Conservation (phyloP, 2,888 invertebrate genomes). For the Operophtera brumata region DNA sequence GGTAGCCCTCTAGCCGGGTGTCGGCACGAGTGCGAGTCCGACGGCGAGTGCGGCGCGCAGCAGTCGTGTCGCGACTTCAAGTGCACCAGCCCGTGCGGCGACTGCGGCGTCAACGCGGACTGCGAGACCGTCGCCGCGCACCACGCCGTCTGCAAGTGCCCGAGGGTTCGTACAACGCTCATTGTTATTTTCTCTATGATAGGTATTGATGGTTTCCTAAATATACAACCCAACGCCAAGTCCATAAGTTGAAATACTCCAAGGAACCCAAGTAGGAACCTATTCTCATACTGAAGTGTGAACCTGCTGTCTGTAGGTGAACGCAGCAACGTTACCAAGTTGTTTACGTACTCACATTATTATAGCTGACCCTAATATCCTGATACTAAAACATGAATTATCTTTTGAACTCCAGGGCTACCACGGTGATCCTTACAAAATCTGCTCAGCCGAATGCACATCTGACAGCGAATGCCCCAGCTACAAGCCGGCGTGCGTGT, state of each 20-base stretch:
- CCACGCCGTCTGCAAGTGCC: conserved; percentile 88
- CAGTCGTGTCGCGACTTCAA: conserved; percentile 88
- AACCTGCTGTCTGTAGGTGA: too few species aligned
- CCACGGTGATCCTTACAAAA: conserved; percentile 87
- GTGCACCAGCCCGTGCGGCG: conserved; percentile 87
- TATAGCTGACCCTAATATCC: too few species aligned
- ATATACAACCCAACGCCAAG: too few species aligned
- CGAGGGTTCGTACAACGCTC: conserved; percentile 81
- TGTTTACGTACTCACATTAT: too few species aligned
- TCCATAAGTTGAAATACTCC: too few species aligned
- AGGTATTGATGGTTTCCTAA: too few species aligned
- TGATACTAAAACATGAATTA: too few species aligned
- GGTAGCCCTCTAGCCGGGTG: conserved; percentile 90
- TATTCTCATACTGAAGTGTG: too few species aligned
- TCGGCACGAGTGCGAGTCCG: conserved; percentile 90
- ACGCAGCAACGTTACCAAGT: too few species aligned
- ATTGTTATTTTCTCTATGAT: too few species aligned
- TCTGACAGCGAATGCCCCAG: conserved; percentile 89
- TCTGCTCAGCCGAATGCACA: conserved; percentile 90
- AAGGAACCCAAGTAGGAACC: too few species aligned
- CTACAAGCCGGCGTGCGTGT: conserved; percentile 88
- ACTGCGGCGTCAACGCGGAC: conserved; percentile 89
- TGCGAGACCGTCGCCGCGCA: conserved; percentile 88
- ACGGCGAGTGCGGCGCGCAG: conserved; percentile 85
- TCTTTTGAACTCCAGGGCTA: conserved; percentile 79